Conservation (phyloP, 2,797 vertebrate genomes). For the Lycodopsis pacificus region DNA sequence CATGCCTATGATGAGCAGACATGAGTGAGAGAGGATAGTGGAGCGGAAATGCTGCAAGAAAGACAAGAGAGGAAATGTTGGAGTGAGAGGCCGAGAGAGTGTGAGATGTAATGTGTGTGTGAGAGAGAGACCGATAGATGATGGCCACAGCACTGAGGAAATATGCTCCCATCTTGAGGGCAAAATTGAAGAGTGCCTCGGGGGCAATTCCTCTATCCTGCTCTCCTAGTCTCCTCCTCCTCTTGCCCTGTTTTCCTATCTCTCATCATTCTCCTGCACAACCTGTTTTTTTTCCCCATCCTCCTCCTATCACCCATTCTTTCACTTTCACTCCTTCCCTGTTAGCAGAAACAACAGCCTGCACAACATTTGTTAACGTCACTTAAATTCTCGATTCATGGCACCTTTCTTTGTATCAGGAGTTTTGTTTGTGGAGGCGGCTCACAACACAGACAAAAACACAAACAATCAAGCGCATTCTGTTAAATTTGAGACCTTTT, state of each 20-base stretch:
- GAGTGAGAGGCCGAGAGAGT: conserved; percentile 26
- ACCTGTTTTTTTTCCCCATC: conserved; percentile 16
- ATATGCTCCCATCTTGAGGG: conserved; percentile 75
- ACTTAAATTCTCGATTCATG: neutral
- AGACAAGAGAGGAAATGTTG: conserved; percentile 12
- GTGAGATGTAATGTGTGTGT: conserved; percentile 12
- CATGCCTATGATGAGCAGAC: conserved; percentile 13
- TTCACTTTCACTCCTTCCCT: conserved; percentile 14
- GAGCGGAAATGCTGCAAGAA: conserved; percentile 16
- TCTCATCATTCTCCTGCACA: conserved; percentile 25
- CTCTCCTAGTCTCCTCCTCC: conserved; percentile 50
- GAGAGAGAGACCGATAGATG: conserved; percentile 43
- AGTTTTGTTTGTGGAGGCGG: too few species aligned
- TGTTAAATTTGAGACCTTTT: neutral
- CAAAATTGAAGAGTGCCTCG: conserved; percentile 72
- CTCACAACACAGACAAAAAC: neutral
- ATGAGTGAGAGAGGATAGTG: conserved; percentile 11
- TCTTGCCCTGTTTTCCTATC: conserved; percentile 64
- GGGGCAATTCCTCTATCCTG: conserved; percentile 65
- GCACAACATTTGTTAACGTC: neutral
- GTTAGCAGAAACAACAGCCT: neutral
- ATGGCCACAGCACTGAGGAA: conserved; percentile 74
- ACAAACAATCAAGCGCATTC: neutral
- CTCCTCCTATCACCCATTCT: neutral
- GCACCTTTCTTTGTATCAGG: neutral